These are phyloP conservation scores for Liodrosophila aerea DNA, from an alignment of 2,888 invertebrate genomes.

Conservation along the genomic window DNA sequence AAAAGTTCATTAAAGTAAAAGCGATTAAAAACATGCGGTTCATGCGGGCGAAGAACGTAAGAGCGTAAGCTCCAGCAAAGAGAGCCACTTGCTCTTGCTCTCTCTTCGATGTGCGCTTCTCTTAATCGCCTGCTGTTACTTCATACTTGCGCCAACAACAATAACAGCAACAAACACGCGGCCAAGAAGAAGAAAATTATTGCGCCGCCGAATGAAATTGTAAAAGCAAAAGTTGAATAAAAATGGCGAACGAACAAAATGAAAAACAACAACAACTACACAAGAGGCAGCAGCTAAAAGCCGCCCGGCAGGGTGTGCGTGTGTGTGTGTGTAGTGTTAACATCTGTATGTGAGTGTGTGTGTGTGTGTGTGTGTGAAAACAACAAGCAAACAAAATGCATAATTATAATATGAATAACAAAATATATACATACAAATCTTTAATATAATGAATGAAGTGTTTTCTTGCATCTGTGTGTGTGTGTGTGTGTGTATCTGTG, in stretches of 20 bases:
- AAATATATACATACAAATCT: constrained; percentile 10
- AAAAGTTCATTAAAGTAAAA: constrained; percentile 28
- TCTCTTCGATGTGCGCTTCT: constrained; percentile 8
- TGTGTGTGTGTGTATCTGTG: constrained; percentile 17
- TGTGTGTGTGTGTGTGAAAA: constrained; percentile 22
- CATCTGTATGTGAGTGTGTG: constrained; percentile 1
- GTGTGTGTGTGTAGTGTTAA: background rate
- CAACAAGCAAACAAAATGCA: constrained; percentile 43
- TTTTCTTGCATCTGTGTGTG: background rate
- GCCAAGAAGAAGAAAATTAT: constrained; percentile 70
- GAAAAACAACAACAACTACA: constrained; percentile 7
- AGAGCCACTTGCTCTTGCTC: constrained; percentile 8
- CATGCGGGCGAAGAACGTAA: constrained; percentile 6
- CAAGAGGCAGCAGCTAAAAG: constrained; percentile 25
- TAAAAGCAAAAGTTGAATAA: constrained; percentile 67
- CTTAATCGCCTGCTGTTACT: constrained; percentile 49
- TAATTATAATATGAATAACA: constrained; percentile 48
- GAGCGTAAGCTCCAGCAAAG: constrained; percentile 1
- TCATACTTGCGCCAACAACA: constrained; percentile 51
- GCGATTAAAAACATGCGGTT: constrained; percentile 16
- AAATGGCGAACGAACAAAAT: constrained; percentile 56
- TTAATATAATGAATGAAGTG: constrained; percentile 10
- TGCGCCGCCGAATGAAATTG: constrained; percentile 73
- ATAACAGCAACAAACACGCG: constrained; percentile 40
- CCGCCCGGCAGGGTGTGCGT: constrained; percentile 18